A percentile compares a stretch with the other conserved stretches of the same genome.
Evolutionary conservation across 92 coral and sea anemone genomes (phyloP).

Genomic region (Scolanthus callimorphus): DNA sequence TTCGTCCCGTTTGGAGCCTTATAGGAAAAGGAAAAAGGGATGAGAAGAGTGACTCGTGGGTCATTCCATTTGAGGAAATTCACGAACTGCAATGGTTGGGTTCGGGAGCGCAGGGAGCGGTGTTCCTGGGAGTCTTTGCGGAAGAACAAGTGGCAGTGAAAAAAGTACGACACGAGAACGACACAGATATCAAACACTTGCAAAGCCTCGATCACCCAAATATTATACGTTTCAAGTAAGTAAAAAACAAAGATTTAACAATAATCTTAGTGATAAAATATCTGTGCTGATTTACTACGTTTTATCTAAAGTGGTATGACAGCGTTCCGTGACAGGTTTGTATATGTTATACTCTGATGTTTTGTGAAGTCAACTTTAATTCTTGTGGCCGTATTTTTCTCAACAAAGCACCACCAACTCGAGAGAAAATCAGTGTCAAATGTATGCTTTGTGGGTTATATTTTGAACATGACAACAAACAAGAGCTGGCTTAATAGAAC

Average conservation of each 20-base stretch:
- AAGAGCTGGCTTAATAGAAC: too few relatives aligned
- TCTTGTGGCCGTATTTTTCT: constrained; percentile 30
- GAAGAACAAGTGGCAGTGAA: constrained; percentile 86
- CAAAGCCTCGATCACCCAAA: constrained; percentile 74
- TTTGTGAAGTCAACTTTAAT: not conserved
- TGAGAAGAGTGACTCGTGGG: constrained; percentile 63
- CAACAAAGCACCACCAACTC: constrained; percentile 13
- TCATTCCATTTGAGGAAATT: constrained; percentile 82
- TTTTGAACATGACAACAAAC: too few relatives aligned
- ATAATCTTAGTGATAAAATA: too few relatives aligned
- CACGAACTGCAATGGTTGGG: constrained; percentile 81
- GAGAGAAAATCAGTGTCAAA: not conserved
- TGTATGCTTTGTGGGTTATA: too few relatives aligned
- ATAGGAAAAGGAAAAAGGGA: constrained; percentile 72
- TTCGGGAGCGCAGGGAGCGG: constrained; percentile 88
- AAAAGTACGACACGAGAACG: constrained; percentile 78
- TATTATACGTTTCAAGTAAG: constrained; percentile 78
- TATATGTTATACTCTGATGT: not conserved
- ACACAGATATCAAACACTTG: constrained; percentile 78
- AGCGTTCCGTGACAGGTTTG: too few relatives aligned
- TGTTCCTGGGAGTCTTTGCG: constrained; percentile 66
- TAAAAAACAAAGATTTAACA: too few relatives aligned
- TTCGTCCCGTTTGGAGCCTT: constrained; percentile 80
- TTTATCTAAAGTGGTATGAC: too few relatives aligned
- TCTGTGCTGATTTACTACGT: too few relatives aligned